Conservation (phyloP, 2,888 invertebrate species). For the Ectropis crepuscularia region DNA sequence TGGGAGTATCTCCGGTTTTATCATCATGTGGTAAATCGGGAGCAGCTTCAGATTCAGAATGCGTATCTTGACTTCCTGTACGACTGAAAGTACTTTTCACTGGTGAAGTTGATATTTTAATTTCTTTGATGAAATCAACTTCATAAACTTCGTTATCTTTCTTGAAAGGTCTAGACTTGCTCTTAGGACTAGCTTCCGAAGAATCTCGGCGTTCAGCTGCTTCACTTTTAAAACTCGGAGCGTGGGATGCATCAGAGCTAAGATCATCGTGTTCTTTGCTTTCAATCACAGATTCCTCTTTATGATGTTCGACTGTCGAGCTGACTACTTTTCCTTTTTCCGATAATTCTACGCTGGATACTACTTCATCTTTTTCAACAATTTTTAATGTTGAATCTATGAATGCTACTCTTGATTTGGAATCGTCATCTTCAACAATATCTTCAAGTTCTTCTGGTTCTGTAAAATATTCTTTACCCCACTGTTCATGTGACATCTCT, state of each 20-base stretch:
- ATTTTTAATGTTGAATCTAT: slow-evolving; percentile 76
- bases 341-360: slow-evolving; percentile 72
- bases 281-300: slow-evolving; percentile 78
- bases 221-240: slow-evolving; percentile 77
- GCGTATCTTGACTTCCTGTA: slow-evolving; percentile 83
- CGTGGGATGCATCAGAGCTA: slow-evolving; percentile 79
- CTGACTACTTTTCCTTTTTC: slow-evolving; percentile 80
- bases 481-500: slow-evolving; percentile 80
- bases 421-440: slow-evolving; percentile 74
- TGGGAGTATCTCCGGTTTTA: slow-evolving; percentile 69
- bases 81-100: slow-evolving; percentile 80
- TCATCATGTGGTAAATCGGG: slow-evolving; percentile 80
- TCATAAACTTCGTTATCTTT: slow-evolving; percentile 80
- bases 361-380: slow-evolving; percentile 76
- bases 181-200: slow-evolving; percentile 75
- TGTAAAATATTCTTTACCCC: slow-evolving; percentile 83
- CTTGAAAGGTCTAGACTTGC: slow-evolving; percentile 79
- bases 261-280: slow-evolving; percentile 80
- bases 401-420: slow-evolving; percentile 71
- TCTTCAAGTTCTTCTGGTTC: slow-evolving; percentile 78
- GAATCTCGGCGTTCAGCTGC: slow-evolving; percentile 70
- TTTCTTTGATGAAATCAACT: slow-evolving; percentile 82
- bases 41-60: slow-evolving; percentile 82
- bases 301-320: slow-evolving; percentile 76
- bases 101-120: slow-evolving; percentile 80